Conservation (phyloP, 1,140 invertebrate species). For the Ips typographus region DNA sequence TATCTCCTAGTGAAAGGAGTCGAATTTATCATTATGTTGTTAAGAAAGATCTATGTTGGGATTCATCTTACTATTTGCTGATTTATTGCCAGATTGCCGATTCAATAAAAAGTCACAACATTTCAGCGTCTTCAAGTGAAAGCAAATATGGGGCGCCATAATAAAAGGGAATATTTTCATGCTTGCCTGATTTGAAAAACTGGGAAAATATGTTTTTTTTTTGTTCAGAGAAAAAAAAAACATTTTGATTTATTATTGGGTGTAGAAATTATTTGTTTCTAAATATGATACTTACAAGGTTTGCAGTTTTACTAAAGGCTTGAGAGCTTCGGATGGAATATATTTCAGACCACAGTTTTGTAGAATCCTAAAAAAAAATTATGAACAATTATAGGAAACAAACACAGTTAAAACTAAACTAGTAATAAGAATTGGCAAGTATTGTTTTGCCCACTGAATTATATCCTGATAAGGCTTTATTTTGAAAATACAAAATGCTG, state of each 20-base stretch:
- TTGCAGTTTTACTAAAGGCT: conserved; percentile 54
- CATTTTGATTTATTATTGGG: neutral
- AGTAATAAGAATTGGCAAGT: no score
- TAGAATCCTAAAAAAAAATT: conserved; percentile 50
- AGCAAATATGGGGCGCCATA: conserved; percentile 7
- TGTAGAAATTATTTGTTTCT: no score
- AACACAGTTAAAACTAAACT: neutral
- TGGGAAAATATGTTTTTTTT: neutral
- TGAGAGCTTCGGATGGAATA: conserved; percentile 55
- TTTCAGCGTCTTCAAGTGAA: conserved; percentile 12
- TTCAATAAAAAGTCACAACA: conserved; percentile 23
- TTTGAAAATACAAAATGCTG: no score
- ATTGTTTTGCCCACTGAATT: no score
- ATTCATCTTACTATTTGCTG: conserved; percentile 27
- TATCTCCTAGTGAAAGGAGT: conserved; percentile 7
- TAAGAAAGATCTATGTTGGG: conserved; percentile 31
- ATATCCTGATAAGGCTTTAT: no score
- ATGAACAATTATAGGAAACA: neutral
- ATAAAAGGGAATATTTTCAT: conserved; percentile 12
- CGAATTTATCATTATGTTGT: conserved; percentile 28
- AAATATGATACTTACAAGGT: conserved; percentile 57
- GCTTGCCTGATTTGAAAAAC: conserved; percentile 7
- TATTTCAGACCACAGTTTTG: conserved; percentile 58
- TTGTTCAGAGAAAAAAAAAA: neutral
- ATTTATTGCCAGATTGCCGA: conserved; percentile 19